Evolutionary conservation across 2,113 vertebrate genomes (phyloP), one percentile per base, ranked within the genome.

Genomic region (Epinephelus cyanopodus): DNA sequence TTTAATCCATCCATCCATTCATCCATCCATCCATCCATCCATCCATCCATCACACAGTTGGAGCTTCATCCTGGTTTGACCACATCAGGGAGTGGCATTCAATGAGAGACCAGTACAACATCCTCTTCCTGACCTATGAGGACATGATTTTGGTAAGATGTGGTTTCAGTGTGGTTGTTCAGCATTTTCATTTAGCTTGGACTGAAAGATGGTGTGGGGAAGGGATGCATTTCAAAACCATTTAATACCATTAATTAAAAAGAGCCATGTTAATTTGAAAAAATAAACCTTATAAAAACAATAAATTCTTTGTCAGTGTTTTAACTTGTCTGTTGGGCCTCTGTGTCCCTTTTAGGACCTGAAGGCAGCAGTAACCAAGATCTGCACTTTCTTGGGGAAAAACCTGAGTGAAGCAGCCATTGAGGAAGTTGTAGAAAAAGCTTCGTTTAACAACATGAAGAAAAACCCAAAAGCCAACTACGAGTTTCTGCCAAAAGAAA

Each of bases 61-160:
- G 6, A 17, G 89, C 27, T 5, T 72, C 77, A 0, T 93, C 87
- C 63, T 95, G 95, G 94, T 96, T 95, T 45, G 89, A 95, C 70
- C 95, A 95, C 70, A 74, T 95, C 45, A 76, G 68, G 19, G 90
- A 57, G 33, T 94, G 93, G 94, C 85, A 93, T 72, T 83, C 33
- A 25, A 71, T 80, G 21, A 90, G 66, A 77, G 81, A 94, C 23
- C 62, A 93, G 56, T 94, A 93, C 85, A 81, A 93, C 85, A 94
- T 95, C 64, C 87, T 95, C 42, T 94, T 92, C 69, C 74, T 95
- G 42, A 91, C 61, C 17, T 94, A 93, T 27, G 94, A 95, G 88
- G 93, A 95, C 73, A 94, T 95, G 94, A 68, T 92, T 62, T 70
- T 84, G 91, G 95, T 95, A 48, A 83, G 76, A 74, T 10, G 13